Base-by-base conservation (phyloP, 2,888 invertebrate species). In the Meandrusa payeni region DNA sequence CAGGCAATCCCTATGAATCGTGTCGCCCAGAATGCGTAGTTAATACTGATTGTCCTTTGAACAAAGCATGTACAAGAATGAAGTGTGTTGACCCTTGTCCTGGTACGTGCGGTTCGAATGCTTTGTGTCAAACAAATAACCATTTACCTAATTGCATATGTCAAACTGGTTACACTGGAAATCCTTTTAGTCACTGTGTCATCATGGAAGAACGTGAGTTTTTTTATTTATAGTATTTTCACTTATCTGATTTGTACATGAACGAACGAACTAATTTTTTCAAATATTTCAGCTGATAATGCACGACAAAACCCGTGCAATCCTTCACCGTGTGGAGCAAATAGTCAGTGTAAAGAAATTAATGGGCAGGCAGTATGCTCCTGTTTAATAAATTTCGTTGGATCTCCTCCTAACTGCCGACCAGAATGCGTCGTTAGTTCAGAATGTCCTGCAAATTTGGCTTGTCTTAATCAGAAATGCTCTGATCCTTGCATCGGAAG, bases 21-120 rank as follows among this genome's bases (percentile, higher is more conserved):
- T 94, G 94, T 66, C 88, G 94, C 46, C 93, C 93, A 4, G 93
- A 94, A 77, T 94, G 94, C 65, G 78, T 91, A 1, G 77, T 93
- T 2, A 93, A 93, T 72, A 90, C 92, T 0, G 94, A 94, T 62
- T 94, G 94, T 64, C 86, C 92, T 1, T 89, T 93, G 0, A 91
- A 92, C 56, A 89, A 82, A 59, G 93, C 93, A 10, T 94, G 94
- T 63, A 88, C 93, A 5, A 89, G 91, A 64, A 91, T 92, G 72
- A 93, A 93, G 69, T 95, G 95, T 66, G 76, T 89, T 41, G 93
- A 95, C 73, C 95, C 95, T 15, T 95, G 95, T 61, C 93, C 93
- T 6, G 94, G 94, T 46, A 92, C 93, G 15, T 95, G 95, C 64
- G 95, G 95, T 11, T 77, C 91, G 22, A 90, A 90, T 54, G 93